Evolutionary conservation across 2,888 invertebrate species (phyloP), one percentile per base, ranked within the genome.

Genomic region (Petrophora chlorosata): DNA sequence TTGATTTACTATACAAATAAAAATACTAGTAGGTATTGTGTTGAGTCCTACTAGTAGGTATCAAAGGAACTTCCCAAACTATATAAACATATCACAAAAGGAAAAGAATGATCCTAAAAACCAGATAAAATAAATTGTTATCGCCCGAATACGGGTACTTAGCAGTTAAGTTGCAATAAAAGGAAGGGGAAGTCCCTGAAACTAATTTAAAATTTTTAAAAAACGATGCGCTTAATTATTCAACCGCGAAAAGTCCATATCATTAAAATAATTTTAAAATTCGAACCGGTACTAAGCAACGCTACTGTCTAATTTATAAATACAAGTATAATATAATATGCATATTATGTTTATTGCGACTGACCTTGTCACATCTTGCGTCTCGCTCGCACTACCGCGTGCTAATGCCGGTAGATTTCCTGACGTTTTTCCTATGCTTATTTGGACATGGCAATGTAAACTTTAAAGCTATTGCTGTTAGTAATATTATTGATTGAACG

Each of bases 371-470:
- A n/a, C 49, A 52, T 69, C 45, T 51, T 53, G 54, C 39, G 23
- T 86, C 85, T 72, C 82, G 10, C 59, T 87, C 79, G 54, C 78
- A 71, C 85, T 22, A 56, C 36, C 36, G 57, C 54, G 55, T 58
- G 61, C 65, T 68, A 59, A 61, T 68, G 62, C 65, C 69, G 60
- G 60, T 59, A 65, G 77, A 79, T 82, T 84, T 82, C 79, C 78
- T 76, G 76, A 76, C 70, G 63, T 70, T 87, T 88, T 88, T 83
- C 86, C 87, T 85, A 78, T 59, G 59, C 41, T 34, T 32, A 30
- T 36, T 32, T 38, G 26, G 5, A 5, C 50, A 66, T 48, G 56
- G 53, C 43, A 76, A 66, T 65, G 51, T 62, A 56, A 42, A 68
- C 76, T 67, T 63, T 80, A 79, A 42, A 0, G 0, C 2, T 25